These are phyloP conservation scores for Diplodus sargus DNA, from an alignment of 2,797 vertebrate species.

Conservation along the genomic window DNA sequence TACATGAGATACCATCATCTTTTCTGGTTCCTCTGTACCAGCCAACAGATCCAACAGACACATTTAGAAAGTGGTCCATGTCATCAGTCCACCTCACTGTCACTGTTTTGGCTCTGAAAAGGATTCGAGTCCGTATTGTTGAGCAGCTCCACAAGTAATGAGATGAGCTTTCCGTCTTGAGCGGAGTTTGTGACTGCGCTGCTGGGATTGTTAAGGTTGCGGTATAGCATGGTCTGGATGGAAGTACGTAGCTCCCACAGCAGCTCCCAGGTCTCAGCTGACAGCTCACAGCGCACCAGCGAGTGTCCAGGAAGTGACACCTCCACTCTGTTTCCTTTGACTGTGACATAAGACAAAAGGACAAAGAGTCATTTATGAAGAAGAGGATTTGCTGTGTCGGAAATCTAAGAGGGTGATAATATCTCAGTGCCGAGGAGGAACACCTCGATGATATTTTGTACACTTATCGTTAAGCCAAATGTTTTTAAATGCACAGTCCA, in stretches of 20 bases:
- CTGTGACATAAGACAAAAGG: slow-evolving; percentile 58
- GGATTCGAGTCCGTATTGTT: slow-evolving; percentile 77
- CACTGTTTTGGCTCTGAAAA: slow-evolving; percentile 32
- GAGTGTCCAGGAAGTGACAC: slow-evolving; percentile 87
- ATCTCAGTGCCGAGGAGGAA: background rate
- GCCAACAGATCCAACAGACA: background rate
- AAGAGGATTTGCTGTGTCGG: background rate
- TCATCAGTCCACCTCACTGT: slow-evolving; percentile 77
- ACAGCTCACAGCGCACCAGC: slow-evolving; percentile 89
- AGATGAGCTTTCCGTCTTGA: slow-evolving; percentile 90
- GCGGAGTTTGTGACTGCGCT: slow-evolving; percentile 63
- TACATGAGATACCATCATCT: background rate
- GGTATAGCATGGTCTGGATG: slow-evolving; percentile 92
- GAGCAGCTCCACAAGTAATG: slow-evolving; percentile 91
- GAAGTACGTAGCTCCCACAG: slow-evolving; percentile 91
- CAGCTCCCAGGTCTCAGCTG: slow-evolving; percentile 87
- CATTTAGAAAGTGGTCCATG: background rate
- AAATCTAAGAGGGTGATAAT: background rate
- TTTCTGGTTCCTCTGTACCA: slow-evolving; percentile 25
- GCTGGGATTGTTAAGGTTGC: slow-evolving; percentile 84
- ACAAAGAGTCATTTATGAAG: background rate
- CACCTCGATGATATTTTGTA: background rate
- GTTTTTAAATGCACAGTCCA: background rate
- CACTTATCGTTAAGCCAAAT: background rate
- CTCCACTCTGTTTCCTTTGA: slow-evolving; percentile 85